Evolutionary conservation across 2,888 invertebrate species (phyloP).

Genomic region (Caenorhabditis imperialis): DNA sequence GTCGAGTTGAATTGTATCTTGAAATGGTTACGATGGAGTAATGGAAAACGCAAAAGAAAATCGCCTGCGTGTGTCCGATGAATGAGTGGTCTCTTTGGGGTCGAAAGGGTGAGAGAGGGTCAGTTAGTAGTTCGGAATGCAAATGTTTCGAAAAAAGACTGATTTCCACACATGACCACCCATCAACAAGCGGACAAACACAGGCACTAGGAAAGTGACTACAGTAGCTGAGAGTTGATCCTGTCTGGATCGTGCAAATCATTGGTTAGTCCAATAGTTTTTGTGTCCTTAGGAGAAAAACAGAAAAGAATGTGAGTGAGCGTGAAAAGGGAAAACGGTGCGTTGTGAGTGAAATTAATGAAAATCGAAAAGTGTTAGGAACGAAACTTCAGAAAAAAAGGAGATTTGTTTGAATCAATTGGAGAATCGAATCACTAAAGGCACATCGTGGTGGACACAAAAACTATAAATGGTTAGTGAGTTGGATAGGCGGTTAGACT

Average conservation of each 20-base stretch:
- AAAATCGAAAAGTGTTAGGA: conserved; percentile 1
- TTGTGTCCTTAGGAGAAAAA: not conserved
- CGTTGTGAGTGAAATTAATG: conserved; percentile 8
- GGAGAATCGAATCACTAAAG: conserved; percentile 57
- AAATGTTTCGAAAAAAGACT: not conserved
- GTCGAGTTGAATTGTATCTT: conserved; percentile 65
- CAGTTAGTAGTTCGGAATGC: not conserved
- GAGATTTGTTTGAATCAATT: not conserved
- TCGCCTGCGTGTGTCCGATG: conserved; percentile 41
- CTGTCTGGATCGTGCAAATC: conserved; percentile 33
- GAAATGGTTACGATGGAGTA: conserved; percentile 46
- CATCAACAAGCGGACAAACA: conserved; percentile 60
- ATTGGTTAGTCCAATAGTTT: not conserved
- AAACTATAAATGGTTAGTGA: conserved; percentile 51
- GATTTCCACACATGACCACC: conserved; percentile 55
- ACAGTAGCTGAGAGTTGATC: conserved; percentile 34
- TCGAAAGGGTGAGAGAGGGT: not conserved
- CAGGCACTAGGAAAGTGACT: conserved; percentile 51
- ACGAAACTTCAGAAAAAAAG: no score
- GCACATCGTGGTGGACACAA: conserved; percentile 56
- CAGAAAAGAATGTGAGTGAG: conserved; percentile 27
- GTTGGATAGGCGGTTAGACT: conserved; percentile 41
- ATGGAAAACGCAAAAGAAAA: conserved; percentile 20
- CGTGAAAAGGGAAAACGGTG: conserved; percentile 11
- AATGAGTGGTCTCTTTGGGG: conserved; percentile 33